A percentile compares a stretch with the other conserved stretches of the same genome.
Conservation (phyloP, 2,797 vertebrate species). For the Synaphobranchus kaupii region DNA sequence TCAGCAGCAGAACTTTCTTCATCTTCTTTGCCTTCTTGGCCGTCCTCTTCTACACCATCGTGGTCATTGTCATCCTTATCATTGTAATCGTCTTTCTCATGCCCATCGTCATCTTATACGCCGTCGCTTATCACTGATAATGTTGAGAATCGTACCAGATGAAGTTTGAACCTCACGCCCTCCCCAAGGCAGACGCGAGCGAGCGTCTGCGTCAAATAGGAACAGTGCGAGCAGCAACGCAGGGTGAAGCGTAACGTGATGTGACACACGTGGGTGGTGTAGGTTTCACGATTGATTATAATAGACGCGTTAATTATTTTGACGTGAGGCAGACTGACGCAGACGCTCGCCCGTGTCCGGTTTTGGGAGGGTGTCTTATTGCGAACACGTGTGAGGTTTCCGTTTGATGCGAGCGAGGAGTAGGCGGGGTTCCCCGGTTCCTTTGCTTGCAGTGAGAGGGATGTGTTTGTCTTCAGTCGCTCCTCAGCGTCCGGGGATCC, state of each 20-base stretch:
- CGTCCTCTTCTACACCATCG: neutral
- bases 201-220: no score
- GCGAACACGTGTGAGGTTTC: neutral
- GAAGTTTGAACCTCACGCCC: neutral
- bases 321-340: no score
- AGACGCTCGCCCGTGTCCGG: no score
- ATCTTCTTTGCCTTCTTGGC: neutral
- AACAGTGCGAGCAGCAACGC: no score
- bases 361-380: no score
- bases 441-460: neutral
- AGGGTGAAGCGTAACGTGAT: no score
- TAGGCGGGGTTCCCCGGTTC: neutral
- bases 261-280: no score
- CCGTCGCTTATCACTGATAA: neutral
- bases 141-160: neutral
- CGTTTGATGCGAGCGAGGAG: neutral
- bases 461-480: constrained; percentile 74
- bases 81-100: neutral
- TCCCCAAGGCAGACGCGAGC: no score
- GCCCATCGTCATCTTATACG: neutral
- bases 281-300: no score
- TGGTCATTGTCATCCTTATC: neutral
- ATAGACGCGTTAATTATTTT: no score
- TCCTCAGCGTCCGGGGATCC: constrained; percentile 89
- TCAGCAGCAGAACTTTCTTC: constrained; percentile 18